These are phyloP conservation scores for Notiomystis cincta DNA, from an alignment of 2,113 vertebrate species.

Conservation along the genomic window DNA sequence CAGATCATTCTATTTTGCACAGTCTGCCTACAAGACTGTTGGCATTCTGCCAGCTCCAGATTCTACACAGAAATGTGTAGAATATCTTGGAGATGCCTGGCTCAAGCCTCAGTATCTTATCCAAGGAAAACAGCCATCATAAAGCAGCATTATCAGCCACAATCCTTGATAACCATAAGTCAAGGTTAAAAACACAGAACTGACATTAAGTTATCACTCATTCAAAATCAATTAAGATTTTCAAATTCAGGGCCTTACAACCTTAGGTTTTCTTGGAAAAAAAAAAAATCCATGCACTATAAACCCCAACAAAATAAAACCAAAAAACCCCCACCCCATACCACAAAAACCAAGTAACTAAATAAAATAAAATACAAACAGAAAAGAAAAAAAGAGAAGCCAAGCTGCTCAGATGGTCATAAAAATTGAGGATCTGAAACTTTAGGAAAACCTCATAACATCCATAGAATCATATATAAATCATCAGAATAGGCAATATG, in stretches of 20 bases:
- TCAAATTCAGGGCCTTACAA: background rate
- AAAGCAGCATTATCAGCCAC: background rate
- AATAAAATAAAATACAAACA: background rate
- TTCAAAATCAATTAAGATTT: background rate
- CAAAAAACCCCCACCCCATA: rapidly evolving
- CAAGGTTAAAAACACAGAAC: background rate
- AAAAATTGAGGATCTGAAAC: background rate
- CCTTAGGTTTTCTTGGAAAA: background rate
- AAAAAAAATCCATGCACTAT: background rate
- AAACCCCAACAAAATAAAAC: background rate
- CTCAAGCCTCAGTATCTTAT: background rate
- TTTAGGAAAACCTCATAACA: background rate
- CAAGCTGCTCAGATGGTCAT: background rate
- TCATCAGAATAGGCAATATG: background rate
- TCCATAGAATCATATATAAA: background rate
- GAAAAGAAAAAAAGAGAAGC: background rate
- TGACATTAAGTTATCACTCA: background rate
- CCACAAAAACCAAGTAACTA: background rate
- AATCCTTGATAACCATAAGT: background rate
- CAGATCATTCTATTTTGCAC: background rate
- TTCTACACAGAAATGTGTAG: background rate
- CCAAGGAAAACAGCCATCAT: background rate
- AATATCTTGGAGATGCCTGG: background rate
- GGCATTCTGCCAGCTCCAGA: background rate
- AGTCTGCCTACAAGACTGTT: background rate